Conservation (phyloP, 2,797 vertebrate species). For the Delichon dasypus region DNA sequence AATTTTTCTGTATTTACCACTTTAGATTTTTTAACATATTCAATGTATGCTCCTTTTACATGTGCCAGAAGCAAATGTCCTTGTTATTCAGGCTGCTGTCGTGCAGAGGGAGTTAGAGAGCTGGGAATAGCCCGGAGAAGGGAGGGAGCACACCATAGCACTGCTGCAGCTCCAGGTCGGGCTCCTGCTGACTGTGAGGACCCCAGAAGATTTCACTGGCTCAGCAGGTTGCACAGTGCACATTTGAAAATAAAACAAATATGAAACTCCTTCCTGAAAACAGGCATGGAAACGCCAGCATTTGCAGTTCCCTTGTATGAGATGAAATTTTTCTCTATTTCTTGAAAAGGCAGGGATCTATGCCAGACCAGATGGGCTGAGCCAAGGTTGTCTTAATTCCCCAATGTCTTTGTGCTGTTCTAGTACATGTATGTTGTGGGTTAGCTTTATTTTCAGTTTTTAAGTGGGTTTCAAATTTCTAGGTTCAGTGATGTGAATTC, state of each 20-base stretch:
- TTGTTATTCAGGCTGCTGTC: conserved; percentile 74
- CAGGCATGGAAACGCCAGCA: background rate
- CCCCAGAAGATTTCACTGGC: background rate
- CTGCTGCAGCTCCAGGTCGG: conserved; percentile 74
- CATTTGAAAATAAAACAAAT: background rate
- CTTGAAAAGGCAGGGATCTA: background rate
- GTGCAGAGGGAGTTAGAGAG: conserved; percentile 83
- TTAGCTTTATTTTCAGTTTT: background rate
- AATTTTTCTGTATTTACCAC: background rate
- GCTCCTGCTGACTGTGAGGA: background rate
- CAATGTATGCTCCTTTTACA: background rate
- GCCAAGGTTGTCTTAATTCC: background rate
- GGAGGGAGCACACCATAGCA: conserved; percentile 64
- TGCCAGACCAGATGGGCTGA: background rate
- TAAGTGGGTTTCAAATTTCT: background rate
- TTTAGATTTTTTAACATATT: background rate
- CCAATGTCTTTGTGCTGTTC: background rate
- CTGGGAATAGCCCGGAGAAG: conserved; percentile 65
- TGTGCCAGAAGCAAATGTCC: conserved; percentile 68
- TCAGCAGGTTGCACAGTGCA: background rate
- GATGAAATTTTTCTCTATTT: background rate
- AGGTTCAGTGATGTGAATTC: background rate
- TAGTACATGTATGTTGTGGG: accelerated
- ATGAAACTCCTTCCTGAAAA: background rate
- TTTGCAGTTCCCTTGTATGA: background rate